A percentile compares a stretch with the other conserved stretches of the same genome.
Conservation (phyloP, 2,113 vertebrate genomes). For the Butorides virescens region DNA sequence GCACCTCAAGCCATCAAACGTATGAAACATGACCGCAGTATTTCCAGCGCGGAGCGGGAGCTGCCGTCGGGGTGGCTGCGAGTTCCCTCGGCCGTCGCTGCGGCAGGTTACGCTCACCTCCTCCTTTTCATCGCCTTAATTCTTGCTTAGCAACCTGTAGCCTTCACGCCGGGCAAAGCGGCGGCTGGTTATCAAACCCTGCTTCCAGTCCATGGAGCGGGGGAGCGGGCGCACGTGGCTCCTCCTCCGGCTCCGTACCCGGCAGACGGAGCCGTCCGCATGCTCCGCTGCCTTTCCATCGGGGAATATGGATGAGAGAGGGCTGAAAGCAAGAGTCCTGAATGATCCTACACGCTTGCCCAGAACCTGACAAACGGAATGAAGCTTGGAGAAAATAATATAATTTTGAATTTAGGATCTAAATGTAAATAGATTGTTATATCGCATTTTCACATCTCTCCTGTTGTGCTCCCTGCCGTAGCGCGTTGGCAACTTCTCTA, state of each 20-base stretch:
- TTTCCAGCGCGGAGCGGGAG: not conserved
- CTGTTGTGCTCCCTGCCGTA: not conserved
- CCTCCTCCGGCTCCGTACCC: not conserved
- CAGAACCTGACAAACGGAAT: not conserved
- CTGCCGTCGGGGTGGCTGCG: fast-evolving
- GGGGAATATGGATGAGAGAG: not conserved
- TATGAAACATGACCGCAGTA: not conserved
- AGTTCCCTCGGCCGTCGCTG: not conserved
- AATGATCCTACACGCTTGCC: not conserved
- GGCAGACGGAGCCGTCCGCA: not conserved
- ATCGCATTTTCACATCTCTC: not conserved
- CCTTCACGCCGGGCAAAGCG: not conserved
- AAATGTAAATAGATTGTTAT: not conserved
- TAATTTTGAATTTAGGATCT: not conserved
- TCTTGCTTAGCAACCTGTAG: not conserved
- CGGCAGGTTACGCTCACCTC: not conserved
- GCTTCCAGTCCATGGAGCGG: not conserved
- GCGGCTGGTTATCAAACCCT: not conserved
- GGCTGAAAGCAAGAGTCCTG: not conserved
- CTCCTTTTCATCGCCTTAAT: not conserved
- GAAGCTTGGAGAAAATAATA: not conserved
- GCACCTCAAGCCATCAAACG: not conserved
- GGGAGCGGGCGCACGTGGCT: not conserved
- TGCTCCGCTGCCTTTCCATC: not conserved
- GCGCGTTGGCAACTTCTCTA: not conserved